Base-by-base conservation (phyloP, 2,797 vertebrate species). In the Ambastaia sidthimunki region DNA sequence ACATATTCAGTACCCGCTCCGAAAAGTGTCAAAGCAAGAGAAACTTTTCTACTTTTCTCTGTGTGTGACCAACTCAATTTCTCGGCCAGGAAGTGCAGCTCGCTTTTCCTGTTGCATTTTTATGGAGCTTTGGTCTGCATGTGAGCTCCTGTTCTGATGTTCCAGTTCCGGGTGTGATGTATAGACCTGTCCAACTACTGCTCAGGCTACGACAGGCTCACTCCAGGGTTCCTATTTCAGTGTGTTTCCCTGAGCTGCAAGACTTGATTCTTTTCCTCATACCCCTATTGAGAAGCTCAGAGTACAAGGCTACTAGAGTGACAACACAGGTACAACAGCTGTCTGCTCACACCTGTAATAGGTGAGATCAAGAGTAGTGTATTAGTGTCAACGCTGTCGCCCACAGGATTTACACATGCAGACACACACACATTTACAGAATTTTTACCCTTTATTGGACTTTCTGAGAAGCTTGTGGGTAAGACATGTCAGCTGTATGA, bases 321-420 rank as follows among this genome's bases (percentile, higher is more conserved):
- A 84, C 83, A 84, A 73, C 76, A 84, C 34, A 69, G 74, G 80
- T 80, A 79, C 68, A 80, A 78, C 77, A 73, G 71, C 83, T 84
- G 85, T 83, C 80, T 82, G 72, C 80, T 81, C 82, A 74, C 75
- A 82, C 71, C 83, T 80, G 80, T 70, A 83, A 86, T 71, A 76
- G 80, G 54, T 54, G 67, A 81, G 80, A 81, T 75, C 68, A 79
- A 59, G 71, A 73, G 83, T 71, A 73, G 18, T 66, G 78, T 66
- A 84, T 82, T 82, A 86, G 62, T 84, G 78, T 83, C 68, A 84
- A 31, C 16, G 78, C 82, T 79, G 85, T 80, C 85, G 41, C 55
- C 82, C 71, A 78, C 72, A 65, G 74, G 80, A 66, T 77, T 73
- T 66, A 50, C 23, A 78, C 44, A 62, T 18, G 13, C 59, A 62